Base-by-base conservation (phyloP, 1,140 invertebrate genomes). In the Saccostrea echinata region DNA sequence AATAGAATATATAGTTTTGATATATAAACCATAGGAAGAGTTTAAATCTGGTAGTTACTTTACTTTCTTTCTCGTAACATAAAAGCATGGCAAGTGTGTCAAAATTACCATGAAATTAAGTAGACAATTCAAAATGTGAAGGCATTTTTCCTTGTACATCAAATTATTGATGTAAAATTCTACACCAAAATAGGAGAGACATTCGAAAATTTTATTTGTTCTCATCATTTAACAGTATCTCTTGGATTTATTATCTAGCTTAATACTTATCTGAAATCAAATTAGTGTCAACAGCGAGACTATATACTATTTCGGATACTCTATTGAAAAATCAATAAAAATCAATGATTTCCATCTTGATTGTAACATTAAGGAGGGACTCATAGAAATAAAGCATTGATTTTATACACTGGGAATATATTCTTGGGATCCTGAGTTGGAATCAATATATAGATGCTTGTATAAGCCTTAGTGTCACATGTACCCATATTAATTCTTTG, bases 321-420 rank as follows among this genome's bases (percentile, higher is more conserved):
- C 18, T n/a, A 18, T 1, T 61, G 24, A 76, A 30, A 76, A 30
- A 76, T 76, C 68, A 30, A 76, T 76, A 76, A 30, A 30, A 76
- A 76, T 76, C 68, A 76, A 76, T 76, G 8, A 76, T 33, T 76
- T 76, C 68, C 68, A 30, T 30, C 68, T 30, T 76, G 68, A 33
- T 76, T 18, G 68, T 33, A 30, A 76, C 68, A 76, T 76, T 76
- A 76, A 76, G 68, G 68, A 16, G 16, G 27, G 1, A 27, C 6
- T 76, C 30, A 13, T 35, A 76, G 68, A 76, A 71, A 35, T 76
- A 76, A 30, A 76, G 68, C 68, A 76, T 76, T 76, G 68, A 76
- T 76, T 76, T 76, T 76, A 76, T 76, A 30, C 30, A 6, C 68
- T 6, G 30, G 30, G 27, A 30, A 76, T 76, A 76, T 76, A 76